phyloP scores from a whole-genome alignment of 2,797 vertebrate species.

The Lepus oiostolus region DNA sequence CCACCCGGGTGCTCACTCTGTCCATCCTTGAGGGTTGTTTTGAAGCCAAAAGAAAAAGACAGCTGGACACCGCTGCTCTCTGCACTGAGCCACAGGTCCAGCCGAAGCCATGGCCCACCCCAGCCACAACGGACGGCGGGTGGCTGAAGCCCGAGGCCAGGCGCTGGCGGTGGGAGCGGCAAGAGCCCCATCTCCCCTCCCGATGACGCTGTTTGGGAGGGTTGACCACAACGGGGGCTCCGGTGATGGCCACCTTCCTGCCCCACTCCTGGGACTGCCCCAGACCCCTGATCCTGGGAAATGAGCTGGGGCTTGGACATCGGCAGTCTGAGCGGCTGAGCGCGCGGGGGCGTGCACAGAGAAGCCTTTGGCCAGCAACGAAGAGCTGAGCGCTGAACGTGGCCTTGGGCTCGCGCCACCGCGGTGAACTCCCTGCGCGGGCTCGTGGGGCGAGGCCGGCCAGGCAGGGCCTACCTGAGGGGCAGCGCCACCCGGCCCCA shows the following conservation, averaged over 20 bases:
- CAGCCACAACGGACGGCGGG: accelerated
- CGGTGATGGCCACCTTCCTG: background rate
- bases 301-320: background rate
- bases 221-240: background rate
- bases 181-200: background rate
- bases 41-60: background rate
- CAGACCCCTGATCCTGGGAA: background rate
- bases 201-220: background rate
- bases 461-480: accelerated
- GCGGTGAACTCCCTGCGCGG: too few relatives aligned
- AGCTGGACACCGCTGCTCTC: background rate
- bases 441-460: background rate
- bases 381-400: background rate
- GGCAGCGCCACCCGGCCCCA: background rate
- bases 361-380: background rate
- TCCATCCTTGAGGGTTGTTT: background rate
- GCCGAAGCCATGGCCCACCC: background rate
- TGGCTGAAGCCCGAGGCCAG: background rate
- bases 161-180: background rate
- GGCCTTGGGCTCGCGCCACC: background rate
- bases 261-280: too few relatives aligned
- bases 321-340: background rate
- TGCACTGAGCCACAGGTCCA: background rate
- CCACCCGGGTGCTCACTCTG: accelerated
- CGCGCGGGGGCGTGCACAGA: background rate